These are phyloP conservation scores for Sebastes steindachneri DNA, from an alignment of 2,797 vertebrate species.

Conservation along the genomic window DNA sequence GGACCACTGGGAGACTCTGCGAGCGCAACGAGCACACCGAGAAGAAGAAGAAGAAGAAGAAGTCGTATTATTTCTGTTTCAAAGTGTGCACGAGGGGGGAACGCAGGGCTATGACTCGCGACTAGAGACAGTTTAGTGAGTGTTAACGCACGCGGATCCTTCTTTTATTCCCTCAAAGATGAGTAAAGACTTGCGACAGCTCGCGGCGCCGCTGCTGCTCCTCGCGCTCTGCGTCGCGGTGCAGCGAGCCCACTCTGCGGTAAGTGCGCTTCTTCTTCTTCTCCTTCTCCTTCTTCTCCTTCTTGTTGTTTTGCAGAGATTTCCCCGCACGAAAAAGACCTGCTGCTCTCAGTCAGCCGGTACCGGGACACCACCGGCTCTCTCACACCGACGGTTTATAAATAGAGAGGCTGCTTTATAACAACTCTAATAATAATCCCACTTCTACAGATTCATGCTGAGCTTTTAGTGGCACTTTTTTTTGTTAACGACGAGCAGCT, in stretches of 20 bases:
- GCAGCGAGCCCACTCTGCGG: conserved; percentile 76
- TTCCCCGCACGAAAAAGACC: background rate
- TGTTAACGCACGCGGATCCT: conserved; percentile 70
- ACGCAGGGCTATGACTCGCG: conserved; percentile 51
- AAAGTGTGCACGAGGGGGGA: conserved; percentile 4
- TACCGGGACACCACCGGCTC: conserved; percentile 40
- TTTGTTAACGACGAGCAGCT: background rate
- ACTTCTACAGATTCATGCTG: background rate
- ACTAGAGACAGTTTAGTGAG: conserved; percentile 54
- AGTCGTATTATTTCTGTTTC: background rate
- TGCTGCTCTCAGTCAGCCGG: conserved; percentile 22
- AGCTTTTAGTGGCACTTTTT: background rate
- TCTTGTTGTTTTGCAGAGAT: background rate
- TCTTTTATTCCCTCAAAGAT: conserved; percentile 71
- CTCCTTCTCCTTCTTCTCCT: too few species aligned
- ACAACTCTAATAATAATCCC: conserved; percentile 40
- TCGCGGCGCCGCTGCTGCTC: conserved; percentile 69
- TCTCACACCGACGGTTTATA: conserved; percentile 52
- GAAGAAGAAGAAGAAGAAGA: background rate
- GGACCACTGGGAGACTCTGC: conserved; percentile 64
- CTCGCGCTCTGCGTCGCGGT: conserved; percentile 74
- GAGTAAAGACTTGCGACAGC: conserved; percentile 70
- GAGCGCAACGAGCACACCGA: conserved; percentile 46
- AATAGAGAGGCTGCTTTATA: conserved; percentile 70
- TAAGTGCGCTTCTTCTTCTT: conserved; percentile 70